Conservation (phyloP, 2,113 vertebrate genomes). For the Hippolais icterina region DNA sequence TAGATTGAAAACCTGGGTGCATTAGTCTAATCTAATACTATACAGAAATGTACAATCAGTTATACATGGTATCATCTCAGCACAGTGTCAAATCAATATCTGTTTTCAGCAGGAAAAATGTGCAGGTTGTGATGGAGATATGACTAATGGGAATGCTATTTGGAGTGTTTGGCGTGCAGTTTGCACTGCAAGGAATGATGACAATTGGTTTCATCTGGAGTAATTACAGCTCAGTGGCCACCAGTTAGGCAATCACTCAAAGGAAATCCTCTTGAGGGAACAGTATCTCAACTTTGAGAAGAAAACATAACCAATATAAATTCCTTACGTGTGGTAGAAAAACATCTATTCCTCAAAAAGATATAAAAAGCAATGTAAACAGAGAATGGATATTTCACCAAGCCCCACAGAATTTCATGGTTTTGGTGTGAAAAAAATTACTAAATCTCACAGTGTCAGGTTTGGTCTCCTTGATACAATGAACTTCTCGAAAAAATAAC, state of each 20-base stretch:
- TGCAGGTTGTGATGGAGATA: neutral
- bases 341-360: neutral
- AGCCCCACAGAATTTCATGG: neutral
- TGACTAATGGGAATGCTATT: slow-evolving; percentile 8
- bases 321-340: neutral
- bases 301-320: neutral
- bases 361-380: neutral
- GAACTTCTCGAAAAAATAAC: neutral
- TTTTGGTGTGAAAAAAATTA: neutral
- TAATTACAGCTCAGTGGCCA: slow-evolving; percentile 27
- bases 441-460: neutral
- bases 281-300: neutral
- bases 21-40: slow-evolving; percentile 58
- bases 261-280: neutral
- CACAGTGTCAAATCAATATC: slow-evolving; percentile 55
- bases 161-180: neutral
- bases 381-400: neutral
- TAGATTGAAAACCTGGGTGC: slow-evolving; percentile 47
- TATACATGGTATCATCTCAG: slow-evolving; percentile 29
- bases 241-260: slow-evolving; percentile 15
- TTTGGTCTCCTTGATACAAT: neutral
- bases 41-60: slow-evolving; percentile 32
- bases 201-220: slow-evolving; percentile 29
- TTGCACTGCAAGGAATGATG: neutral
- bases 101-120: slow-evolving; percentile 31